Evolutionary conservation across 2,888 invertebrate genomes (phyloP).

Genomic region (Pterostichus madidus): DNA sequence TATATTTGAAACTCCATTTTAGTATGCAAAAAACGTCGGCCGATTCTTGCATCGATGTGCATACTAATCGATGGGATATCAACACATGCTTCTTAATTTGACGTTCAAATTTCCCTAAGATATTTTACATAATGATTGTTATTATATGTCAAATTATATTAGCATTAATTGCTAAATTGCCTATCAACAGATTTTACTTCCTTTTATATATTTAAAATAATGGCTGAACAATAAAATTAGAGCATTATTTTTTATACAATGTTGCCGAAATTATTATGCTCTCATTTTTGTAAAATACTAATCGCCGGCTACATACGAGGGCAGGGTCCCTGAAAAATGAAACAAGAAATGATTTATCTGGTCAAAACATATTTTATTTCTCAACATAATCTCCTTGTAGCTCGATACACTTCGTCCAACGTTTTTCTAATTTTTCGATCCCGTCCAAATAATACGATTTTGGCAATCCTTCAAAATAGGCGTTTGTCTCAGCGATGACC

Average conservation of each 20-base stretch:
- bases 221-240: not conserved
- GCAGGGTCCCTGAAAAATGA: too few species aligned
- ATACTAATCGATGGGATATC: constrained; percentile 28
- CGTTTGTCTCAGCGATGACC: too few species aligned
- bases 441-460: too few species aligned
- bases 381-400: too few species aligned
- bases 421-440: too few species aligned
- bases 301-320: too few species aligned
- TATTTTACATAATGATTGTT: constrained; percentile 12
- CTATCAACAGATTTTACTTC: not conserved
- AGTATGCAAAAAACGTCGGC: constrained; percentile 54
- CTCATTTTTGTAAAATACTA: too few species aligned
- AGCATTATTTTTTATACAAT: not conserved
- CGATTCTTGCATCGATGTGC: constrained; percentile 14
- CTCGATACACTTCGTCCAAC: too few species aligned
- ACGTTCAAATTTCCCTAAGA: not conserved
- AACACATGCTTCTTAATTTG: constrained; percentile 5
- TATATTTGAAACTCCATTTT: constrained; percentile 58
- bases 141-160: constrained; percentile 29
- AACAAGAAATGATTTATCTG: too few species aligned
- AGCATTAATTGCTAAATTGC: constrained; percentile 20
- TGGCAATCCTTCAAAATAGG: too few species aligned
- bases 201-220: not conserved
- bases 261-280: too few species aligned
- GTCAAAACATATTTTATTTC: too few species aligned